Evolutionary conservation across 64 coral and sea anemone genomes (phyloP).

Genomic region (Actinia equina): DNA sequence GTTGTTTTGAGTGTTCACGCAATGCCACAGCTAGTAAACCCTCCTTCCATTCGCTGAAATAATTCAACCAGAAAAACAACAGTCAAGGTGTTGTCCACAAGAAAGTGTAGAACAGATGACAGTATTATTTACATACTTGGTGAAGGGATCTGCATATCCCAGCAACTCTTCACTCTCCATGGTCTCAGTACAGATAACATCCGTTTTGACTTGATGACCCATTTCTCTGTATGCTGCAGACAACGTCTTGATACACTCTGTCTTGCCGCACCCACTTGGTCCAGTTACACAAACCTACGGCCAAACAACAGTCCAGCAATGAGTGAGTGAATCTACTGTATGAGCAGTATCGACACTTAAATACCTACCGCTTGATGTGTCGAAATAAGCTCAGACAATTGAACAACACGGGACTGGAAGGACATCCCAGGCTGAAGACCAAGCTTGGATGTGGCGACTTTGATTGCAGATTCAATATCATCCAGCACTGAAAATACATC

Average conservation of each 20-base stretch:
- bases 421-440: slow-evolving; percentile 85
- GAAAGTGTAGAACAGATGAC: not conserved
- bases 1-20: slow-evolving; percentile 58
- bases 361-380: slow-evolving; percentile 81
- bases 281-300: slow-evolving; percentile 76
- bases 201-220: slow-evolving; percentile 78
- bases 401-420: slow-evolving; percentile 86
- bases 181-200: slow-evolving; percentile 84
- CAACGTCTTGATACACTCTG: slow-evolving; percentile 90
- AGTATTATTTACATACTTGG: slow-evolving; percentile 37
- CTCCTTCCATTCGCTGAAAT: slow-evolving; percentile 85
- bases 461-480: slow-evolving; percentile 65
- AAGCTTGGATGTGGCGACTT: slow-evolving; percentile 77
- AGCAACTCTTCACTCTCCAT: slow-evolving; percentile 76
- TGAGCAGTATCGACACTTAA: not conserved
- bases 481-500: slow-evolving; percentile 60
- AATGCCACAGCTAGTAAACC: slow-evolving; percentile 72
- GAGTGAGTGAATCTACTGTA: not conserved
- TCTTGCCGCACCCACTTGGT: slow-evolving; percentile 89
- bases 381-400: slow-evolving; percentile 74
- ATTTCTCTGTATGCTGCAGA: slow-evolving; percentile 91
- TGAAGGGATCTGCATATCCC: slow-evolving; percentile 56
- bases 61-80: not conserved
- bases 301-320: not conserved
- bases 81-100: not conserved